Evolutionary conservation across 2,113 vertebrate genomes (phyloP), one percentile per base, ranked within the genome.

Genomic region (Anarrhichthys ocellatus): DNA sequence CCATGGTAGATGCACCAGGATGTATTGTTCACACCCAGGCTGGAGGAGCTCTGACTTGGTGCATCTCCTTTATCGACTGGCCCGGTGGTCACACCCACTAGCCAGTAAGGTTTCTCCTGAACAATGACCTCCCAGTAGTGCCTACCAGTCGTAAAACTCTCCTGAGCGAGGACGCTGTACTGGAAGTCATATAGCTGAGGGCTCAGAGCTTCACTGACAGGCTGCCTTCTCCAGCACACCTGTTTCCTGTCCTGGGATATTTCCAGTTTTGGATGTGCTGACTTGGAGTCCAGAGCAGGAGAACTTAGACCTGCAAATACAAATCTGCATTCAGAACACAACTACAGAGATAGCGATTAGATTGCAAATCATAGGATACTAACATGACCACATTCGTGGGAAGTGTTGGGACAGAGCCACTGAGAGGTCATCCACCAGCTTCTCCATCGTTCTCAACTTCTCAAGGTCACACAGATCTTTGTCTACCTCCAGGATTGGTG

Each of bases 41-140:
- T 63, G 36, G 83, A 62, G 32, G 64, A 54, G 54, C 18, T 80
- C 38, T 42, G 48, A 34, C 18, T 50, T 5, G 6, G 38, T n/a
- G n/a, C 29, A 4, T 62, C 29, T 48, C 74, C 86, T 70, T 76
- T 80, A 59, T 73, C 9, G 1, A 64, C 52, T 6, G 78, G 52
- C 20, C 87, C 89, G 5, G 88, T 87, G 15, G 93, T 92, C 6
- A 93, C 72, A 29, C 94, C 94, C 36, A 96, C 93, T 68, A 95
- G 73, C 94, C 95, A 96, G 71, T 94, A 96, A 9, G 93, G 93
- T 86, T 95, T 96, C 15, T 94, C 92, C 88, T 94, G 94, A 9
- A 96, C 92, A 6, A 94, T 87, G 40, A 94, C 92, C 73, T 96
- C 95, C 94, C 94, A 95, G 91, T 95, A 96, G 76, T 93, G 92